A percentile compares a stretch with the other conserved stretches of the same genome.
phyloP scores from a whole-genome alignment of 2,888 invertebrate genomes.

The Rhaphigaster nebulosa region DNA sequence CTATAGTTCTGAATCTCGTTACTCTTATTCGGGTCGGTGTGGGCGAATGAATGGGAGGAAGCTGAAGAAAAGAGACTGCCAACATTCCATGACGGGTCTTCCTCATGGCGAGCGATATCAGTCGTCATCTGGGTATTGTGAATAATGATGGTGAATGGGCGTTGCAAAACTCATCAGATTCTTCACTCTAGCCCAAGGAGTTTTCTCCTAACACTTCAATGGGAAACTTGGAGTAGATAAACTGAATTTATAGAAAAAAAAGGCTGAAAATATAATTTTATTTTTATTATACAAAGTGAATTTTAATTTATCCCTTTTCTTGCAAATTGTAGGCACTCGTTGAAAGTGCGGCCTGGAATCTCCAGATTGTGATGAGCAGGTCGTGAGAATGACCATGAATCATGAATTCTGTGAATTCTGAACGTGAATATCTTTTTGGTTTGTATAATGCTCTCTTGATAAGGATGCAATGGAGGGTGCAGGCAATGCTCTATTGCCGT shows the following conservation, averaged over 20 bases:
- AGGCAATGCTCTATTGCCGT: no score
- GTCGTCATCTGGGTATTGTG: background rate
- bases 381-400: background rate
- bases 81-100: background rate
- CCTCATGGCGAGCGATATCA: background rate
- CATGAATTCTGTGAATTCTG: background rate
- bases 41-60: background rate
- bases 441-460: background rate
- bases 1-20: no score
- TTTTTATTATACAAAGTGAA: background rate
- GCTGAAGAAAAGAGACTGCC: background rate
- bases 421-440: background rate
- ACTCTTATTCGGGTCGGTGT: background rate
- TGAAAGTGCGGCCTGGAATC: background rate
- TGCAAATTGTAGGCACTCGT: background rate
- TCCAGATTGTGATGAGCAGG: background rate
- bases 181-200: background rate
- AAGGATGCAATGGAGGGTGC: no score
- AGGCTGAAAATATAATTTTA: background rate
- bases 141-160: conserved; percentile 3
- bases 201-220: background rate
- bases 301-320: background rate
- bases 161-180: background rate
- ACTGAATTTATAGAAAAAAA: background rate
- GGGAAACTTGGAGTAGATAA: background rate